A percentile compares a stretch with the other conserved stretches of the same genome.
phyloP scores from a whole-genome alignment of 2,797 vertebrate species.

The Poeciliopsis gracilis region DNA sequence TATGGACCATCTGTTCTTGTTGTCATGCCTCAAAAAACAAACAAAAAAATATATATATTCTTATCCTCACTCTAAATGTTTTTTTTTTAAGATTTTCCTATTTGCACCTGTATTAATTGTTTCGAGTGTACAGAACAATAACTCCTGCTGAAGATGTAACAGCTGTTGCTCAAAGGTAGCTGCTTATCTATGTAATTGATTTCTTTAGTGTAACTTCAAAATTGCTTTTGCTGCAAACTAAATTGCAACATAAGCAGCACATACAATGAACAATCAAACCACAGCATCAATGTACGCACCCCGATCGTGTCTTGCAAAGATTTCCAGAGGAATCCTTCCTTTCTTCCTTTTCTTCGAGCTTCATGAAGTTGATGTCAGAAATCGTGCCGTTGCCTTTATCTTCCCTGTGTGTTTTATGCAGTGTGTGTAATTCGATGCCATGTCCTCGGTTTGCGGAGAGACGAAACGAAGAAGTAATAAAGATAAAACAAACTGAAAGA shows the following conservation, averaged over 20 bases:
- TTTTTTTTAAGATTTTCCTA: background rate
- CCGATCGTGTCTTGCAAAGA: background rate
- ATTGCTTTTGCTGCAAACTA: too few species aligned
- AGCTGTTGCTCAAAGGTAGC: background rate
- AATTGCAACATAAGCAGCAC: too few species aligned
- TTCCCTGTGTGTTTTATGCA: background rate
- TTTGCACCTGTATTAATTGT: background rate
- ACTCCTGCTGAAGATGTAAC: background rate
- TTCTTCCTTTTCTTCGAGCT: background rate
- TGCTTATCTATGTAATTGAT: background rate
- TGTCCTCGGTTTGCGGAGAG: background rate
- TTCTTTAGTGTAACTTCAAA: background rate
- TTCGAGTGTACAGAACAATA: background rate
- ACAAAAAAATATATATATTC: background rate
- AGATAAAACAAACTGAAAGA: background rate
- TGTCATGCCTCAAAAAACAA: background rate
- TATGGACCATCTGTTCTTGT: background rate
- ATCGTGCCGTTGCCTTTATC: background rate
- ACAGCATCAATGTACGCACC: too few species aligned
- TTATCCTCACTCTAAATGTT: background rate
- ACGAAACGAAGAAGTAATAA: background rate
- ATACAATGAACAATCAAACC: background rate
- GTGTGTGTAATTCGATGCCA: too few species aligned
- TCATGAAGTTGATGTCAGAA: background rate
- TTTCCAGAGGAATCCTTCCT: background rate